Evolutionary conservation across 2,113 vertebrate genomes (phyloP), one percentile per base, ranked within the genome.

Genomic region (Uria lomvia): DNA sequence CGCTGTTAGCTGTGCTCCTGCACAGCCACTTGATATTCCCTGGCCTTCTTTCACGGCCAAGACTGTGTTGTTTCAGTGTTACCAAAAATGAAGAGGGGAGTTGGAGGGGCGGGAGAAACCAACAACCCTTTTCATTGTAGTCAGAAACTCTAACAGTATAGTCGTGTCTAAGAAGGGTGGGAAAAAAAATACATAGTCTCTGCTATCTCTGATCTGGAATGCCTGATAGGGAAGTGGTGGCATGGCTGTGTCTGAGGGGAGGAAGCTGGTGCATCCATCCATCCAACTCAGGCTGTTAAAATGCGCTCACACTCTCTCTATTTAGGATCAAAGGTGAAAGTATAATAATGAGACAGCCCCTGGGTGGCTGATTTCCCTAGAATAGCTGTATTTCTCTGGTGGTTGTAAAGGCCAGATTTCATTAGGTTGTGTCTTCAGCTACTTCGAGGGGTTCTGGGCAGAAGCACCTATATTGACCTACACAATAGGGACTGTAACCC

Each of bases 101-200:
- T 2, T 3, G 2, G 1, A 13, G 5, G 1, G 8, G 4, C 5
- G 6, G 5, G 29, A 19, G 26, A 32, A 78, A 6, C 20, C 11
- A 53, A 13, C 8, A 62, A 19, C 15, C 8, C 11, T 68, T 77
- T 72, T 60, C 11, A 34, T 1, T 53, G 15, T 21, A n/a, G 34
- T 89, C 10, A 50, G 47, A 60, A 81, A 72, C 27, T 52, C 23
- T 62, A 24, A 65, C 16, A 67, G 34, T 27, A 6, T 65, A 55
- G 40, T 52, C 52, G 36, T 78, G n/a, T 59, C 38, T 56, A 59
- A 84, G 49, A 71, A 47, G 18, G 52, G 9, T 38, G 9, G 2
- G 3, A 63, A 62, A 36, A 59, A 59, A n/a, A 15, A n/a, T 3
- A 15, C 1, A 4, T 2, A 86, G n/a, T 59, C 23, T 27, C 22